Evolutionary conservation across 2,888 invertebrate genomes (phyloP), one percentile per base, ranked within the genome.

Genomic region (Acrocera orbiculus): DNA sequence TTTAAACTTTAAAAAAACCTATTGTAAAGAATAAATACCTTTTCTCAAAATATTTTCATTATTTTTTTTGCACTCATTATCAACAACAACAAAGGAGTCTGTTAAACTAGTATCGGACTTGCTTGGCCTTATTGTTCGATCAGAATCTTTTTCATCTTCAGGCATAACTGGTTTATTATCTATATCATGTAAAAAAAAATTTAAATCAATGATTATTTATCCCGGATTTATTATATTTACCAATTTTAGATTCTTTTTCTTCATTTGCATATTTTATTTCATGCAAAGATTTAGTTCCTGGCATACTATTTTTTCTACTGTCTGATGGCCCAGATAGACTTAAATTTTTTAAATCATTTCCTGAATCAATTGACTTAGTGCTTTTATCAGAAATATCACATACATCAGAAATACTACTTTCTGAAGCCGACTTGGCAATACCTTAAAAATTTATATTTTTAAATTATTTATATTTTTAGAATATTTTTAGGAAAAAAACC

Each of bases 81-180:
- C 47, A 10, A 89, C 70, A 44, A 89, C 70, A 3, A 87, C 86
- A 59, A 89, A 90, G 16, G 87, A 85, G 53, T 89, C 87, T 0
- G 83, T 83, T 13, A 90, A 68, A 52, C 86, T 87, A 1, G 86
- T 87, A 54, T 89, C 87, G 3, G 86, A 86, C 65, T 87, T 87
- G 59, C 87, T 87, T 7, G 81, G 69, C 31, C 86, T 68, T 46
- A 87, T 68, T 1, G 70, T 70, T 24, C 80, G 67, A 44, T 85
- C n/a, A n/a, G n/a, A n/a, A n/a, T n/a, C n/a, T n/a, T 24, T n/a
- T n/a, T n/a, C n/a, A n/a, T n/a, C n/a, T n/a, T n/a, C n/a, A n/a
- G n/a, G n/a, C n/a, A n/a, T n/a, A n/a, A n/a, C n/a, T n/a, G n/a
- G 15, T 27, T 20, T 13, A 33, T 20, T 27, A 14, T n/a, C n/a